A percentile compares a stretch with the other conserved stretches of the same genome.
Conservation (phyloP, 1,140 invertebrate genomes). For the Cherax quadricarinatus region DNA sequence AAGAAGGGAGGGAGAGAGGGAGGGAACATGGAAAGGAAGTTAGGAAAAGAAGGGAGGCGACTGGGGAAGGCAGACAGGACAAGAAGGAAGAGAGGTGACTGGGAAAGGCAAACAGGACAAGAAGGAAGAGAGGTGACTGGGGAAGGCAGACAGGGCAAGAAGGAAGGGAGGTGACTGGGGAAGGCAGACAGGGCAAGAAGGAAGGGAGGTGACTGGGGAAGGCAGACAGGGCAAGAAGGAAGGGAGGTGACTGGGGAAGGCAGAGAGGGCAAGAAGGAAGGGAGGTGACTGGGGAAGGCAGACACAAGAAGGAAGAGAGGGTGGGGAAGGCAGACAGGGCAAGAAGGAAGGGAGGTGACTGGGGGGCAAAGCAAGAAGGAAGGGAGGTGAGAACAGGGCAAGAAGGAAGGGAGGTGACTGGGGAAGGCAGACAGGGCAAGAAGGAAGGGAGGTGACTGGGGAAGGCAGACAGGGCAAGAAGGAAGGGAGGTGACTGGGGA, state of each 20-base stretch:
- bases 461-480: too few relatives aligned
- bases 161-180: neutral
- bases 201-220: neutral
- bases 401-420: too few relatives aligned
- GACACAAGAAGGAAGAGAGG: neutral
- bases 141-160: neutral
- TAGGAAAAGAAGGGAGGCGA: too few relatives aligned
- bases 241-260: neutral
- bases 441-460: neutral
- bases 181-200: too few relatives aligned
- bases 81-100: neutral
- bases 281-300: too few relatives aligned
- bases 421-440: neutral
- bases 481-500: too few relatives aligned
- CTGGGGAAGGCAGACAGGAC: too few relatives aligned
- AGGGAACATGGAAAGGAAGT: too few relatives aligned
- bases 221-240: neutral
- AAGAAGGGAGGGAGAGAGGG: neutral
- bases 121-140: neutral
- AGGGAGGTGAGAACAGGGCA: neutral
- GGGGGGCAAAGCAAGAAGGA: conserved; percentile 20
- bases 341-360: neutral
- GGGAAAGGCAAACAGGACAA: neutral
- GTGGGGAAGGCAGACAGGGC: conserved; percentile 27
- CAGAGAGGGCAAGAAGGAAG: too few relatives aligned